Base-by-base conservation (phyloP, 2,113 vertebrate genomes). In the Seriola rivoliana region DNA sequence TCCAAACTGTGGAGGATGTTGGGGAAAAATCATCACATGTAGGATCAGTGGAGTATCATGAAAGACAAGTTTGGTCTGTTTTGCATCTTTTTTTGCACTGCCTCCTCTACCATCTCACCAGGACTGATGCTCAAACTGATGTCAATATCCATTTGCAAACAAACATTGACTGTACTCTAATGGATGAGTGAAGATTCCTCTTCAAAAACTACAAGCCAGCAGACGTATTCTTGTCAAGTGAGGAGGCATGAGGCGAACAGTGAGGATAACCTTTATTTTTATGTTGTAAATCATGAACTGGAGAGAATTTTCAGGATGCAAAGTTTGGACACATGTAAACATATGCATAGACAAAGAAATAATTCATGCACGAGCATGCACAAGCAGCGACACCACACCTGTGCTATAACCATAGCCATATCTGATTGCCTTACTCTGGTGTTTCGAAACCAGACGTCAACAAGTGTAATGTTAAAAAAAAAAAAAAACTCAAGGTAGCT, bases 401-500 rank as follows among this genome's bases (percentile, higher is more conserved):
- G 80, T 85, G 76, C 85, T 87, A 59, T 80, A 55, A 87, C 54
- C 85, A 62, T 65, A 89, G 91, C 91, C 91, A 93, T 90, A 92
- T 91, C 75, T 83, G 80, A 88, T 87, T 93, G 92, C 93, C 93
- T 94, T 94, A 93, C 65, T 84, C 82, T 92, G 89, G 82, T 85
- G 34, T 69, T 64, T 34, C 8, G 62, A 82, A 80, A 55, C 76
- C 82, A 84, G 90, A 79, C 8, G 60, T 85, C 63, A 71, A 73
- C 65, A 71, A 80, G 59, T 80, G 5, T 70, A 32, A 72, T 58
- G 68, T 76, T 77, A 34, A 82, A 82, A 85, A 82, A 82, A 85
- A 82, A 82, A 85, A 38, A 50, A 65, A 87, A 70, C 73, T 90
- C 69, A 80, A 86, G 79, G 89, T 90, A 91, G 86, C 71, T 84